Evolutionary conservation across 2,888 invertebrate genomes (phyloP).

Genomic region (Syrphus vitripennis): DNA sequence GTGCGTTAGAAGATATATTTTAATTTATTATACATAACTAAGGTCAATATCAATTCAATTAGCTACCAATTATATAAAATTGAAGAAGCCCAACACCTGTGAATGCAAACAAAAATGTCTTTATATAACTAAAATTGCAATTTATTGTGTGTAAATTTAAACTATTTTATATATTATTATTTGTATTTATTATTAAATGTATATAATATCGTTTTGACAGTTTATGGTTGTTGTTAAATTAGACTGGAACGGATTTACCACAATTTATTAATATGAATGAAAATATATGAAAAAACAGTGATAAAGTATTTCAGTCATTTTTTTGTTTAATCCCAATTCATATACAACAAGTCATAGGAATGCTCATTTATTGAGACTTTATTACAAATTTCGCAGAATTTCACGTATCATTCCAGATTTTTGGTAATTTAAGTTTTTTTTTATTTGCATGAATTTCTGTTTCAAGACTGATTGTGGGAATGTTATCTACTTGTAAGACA

Average conservation of each 20-base stretch:
- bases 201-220: conserved; percentile 62
- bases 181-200: conserved; percentile 42
- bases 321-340: not conserved
- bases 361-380: not conserved
- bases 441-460: too few species aligned
- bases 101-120: conserved; percentile 8
- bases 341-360: not conserved
- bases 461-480: too few species aligned
- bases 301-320: not conserved
- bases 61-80: conserved; percentile 44
- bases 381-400: not conserved
- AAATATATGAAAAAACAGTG: not conserved
- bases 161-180: conserved; percentile 34
- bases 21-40: not conserved
- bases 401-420: too few species aligned
- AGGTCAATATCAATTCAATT: conserved; percentile 54
- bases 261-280: conserved; percentile 2
- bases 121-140: conserved; percentile 59
- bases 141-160: conserved; percentile 46
- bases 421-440: too few species aligned
- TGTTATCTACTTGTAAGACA: too few species aligned
- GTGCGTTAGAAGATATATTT: conserved; percentile 51
- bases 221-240: conserved; percentile 30
- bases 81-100: conserved; percentile 55
- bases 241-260: conserved; percentile 26